phyloP scores from a whole-genome alignment of 2,888 invertebrate genomes.

The Neocrepidodera transversa region DNA sequence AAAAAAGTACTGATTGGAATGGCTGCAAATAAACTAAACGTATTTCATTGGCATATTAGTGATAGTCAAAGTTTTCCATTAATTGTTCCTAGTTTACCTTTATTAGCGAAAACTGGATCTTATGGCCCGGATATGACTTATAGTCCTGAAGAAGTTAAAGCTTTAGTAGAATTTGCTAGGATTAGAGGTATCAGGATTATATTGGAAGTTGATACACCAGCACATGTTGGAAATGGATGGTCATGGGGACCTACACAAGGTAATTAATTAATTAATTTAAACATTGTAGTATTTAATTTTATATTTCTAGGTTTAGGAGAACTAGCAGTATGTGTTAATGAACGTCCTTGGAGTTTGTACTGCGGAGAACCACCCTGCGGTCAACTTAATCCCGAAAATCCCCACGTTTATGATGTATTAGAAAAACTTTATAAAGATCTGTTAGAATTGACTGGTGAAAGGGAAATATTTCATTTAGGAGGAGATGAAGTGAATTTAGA shows the following conservation, averaged over 20 bases:
- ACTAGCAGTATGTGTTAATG: slow-evolving; percentile 81
- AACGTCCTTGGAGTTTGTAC: slow-evolving; percentile 76
- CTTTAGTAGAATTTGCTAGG: slow-evolving; percentile 78
- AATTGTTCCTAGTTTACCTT: slow-evolving; percentile 76
- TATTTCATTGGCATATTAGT: slow-evolving; percentile 91
- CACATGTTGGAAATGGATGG: slow-evolving; percentile 89
- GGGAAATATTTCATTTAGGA: slow-evolving; percentile 84
- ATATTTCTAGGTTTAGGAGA: slow-evolving; percentile 66
- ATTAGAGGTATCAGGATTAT: slow-evolving; percentile 86
- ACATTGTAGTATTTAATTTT: too few relatives aligned
- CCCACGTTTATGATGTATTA: slow-evolving; percentile 75
- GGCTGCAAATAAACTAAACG: slow-evolving; percentile 89
- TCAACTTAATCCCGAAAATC: slow-evolving; percentile 83
- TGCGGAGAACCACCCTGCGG: slow-evolving; percentile 89
- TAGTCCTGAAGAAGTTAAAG: slow-evolving; percentile 72
- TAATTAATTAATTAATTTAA: slow-evolving; percentile 7
- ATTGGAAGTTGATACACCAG: slow-evolving; percentile 90
- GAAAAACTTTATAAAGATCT: slow-evolving; percentile 80
- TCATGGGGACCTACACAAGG: slow-evolving; percentile 80
- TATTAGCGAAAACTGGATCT: slow-evolving; percentile 84
- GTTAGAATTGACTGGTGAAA: slow-evolving; percentile 74
- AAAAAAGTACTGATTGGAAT: slow-evolving; percentile 84
- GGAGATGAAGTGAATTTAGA: slow-evolving; percentile 83
- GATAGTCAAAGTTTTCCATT: slow-evolving; percentile 95
- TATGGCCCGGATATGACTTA: slow-evolving; percentile 77